These are phyloP conservation scores for Lutjanus argentimaculatus DNA, from an alignment of 2,797 vertebrate genomes.

Conservation along the genomic window DNA sequence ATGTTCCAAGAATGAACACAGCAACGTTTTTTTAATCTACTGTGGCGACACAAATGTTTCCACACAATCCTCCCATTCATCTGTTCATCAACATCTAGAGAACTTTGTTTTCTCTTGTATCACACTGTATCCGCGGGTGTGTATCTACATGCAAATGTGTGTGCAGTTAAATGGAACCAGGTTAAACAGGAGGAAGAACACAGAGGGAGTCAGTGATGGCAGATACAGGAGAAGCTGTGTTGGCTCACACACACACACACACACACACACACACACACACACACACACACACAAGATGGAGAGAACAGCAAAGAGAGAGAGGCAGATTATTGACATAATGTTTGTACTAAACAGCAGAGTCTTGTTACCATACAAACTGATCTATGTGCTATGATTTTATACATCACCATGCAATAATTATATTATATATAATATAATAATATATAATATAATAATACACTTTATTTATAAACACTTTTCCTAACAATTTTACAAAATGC, in stretches of 20 bases:
- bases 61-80: conserved; percentile 3
- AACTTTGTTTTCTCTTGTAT: conserved; percentile 14
- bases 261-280: too few species aligned
- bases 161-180: conserved; percentile 11
- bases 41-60: conserved; percentile 8
- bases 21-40: neutral
- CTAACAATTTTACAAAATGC: too few species aligned
- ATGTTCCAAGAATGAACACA: neutral
- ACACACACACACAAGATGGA: conserved; percentile 14
- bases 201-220: conserved; percentile 45
- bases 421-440: too few species aligned
- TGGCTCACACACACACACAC: conserved; percentile 19
- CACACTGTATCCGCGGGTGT: conserved; percentile 8
- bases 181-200: conserved; percentile 39
- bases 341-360: neutral
- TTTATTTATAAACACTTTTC: too few species aligned
- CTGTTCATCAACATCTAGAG: neutral
- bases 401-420: too few species aligned
- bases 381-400: too few species aligned
- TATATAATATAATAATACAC: too few species aligned
- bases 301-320: conserved; percentile 7
- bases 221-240: conserved; percentile 17
- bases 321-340: conserved; percentile 14
- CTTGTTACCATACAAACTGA: too few species aligned
- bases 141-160: conserved; percentile 48